A percentile compares a stretch with the other conserved stretches of the same genome.
Conservation (phyloP, 2,888 invertebrate genomes). For the Drosophila leonis region DNA sequence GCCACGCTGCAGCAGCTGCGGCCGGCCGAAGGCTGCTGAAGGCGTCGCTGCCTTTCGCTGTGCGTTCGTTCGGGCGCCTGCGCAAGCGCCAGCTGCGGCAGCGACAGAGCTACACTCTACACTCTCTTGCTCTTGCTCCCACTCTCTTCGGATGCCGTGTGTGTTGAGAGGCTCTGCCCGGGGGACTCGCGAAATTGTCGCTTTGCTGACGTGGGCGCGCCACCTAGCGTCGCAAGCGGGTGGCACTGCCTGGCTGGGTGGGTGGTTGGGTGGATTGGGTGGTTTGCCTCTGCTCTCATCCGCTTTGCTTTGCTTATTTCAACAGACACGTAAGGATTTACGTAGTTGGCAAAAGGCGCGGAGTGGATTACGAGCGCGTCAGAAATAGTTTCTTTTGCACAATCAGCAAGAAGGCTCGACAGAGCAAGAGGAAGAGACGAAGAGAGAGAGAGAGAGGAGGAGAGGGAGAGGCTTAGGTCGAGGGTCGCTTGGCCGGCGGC, state of each 20-base stretch:
- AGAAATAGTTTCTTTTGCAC: slow-evolving; percentile 75
- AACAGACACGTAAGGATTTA: slow-evolving; percentile 78
- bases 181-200: slow-evolving; percentile 78
- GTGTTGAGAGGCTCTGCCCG: slow-evolving; percentile 70
- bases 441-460: not conserved
- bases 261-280: not conserved
- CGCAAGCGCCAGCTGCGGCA: slow-evolving; percentile 51
- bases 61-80: slow-evolving; percentile 50
- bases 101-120: slow-evolving; percentile 24
- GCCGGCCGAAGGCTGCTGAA: slow-evolving; percentile 29
- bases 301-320: slow-evolving; percentile 46
- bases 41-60: slow-evolving; percentile 38
- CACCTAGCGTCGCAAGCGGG: no score
- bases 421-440: no score
- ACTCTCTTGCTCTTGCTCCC: slow-evolving; percentile 9
- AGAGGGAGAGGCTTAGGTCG: slow-evolving; percentile 1
- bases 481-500: slow-evolving; percentile 31
- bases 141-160: slow-evolving; percentile 7
- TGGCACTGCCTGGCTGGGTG: no score
- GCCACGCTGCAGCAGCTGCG: slow-evolving; percentile 40
- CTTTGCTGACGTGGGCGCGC: slow-evolving; percentile 71
- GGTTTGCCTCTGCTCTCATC: slow-evolving; percentile 1
- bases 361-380: slow-evolving; percentile 70
- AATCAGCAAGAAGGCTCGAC: slow-evolving; percentile 42
- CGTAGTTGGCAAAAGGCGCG: slow-evolving; percentile 54